Percentiles rank a stretch among this genome's conserved stretches.
Conservation (phyloP, 2,888 invertebrate species). For the Thymelicus acteon region DNA sequence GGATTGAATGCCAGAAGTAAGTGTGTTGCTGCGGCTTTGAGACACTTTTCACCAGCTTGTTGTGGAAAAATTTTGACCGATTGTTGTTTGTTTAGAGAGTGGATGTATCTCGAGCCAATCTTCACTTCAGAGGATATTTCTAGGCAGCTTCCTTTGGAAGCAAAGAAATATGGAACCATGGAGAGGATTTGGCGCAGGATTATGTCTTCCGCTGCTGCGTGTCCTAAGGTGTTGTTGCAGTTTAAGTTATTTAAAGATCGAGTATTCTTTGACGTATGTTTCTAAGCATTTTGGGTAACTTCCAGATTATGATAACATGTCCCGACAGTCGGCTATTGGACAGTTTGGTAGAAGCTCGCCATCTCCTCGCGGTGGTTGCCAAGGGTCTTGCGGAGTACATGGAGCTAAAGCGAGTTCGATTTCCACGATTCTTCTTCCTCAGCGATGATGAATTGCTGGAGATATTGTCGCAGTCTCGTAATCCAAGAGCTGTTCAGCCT, state of each 20-base stretch:
- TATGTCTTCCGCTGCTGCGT: slow-evolving; percentile 88
- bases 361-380: slow-evolving; percentile 88
- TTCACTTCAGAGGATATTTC: slow-evolving; percentile 93
- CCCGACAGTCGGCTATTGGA: slow-evolving; percentile 88
- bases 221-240: slow-evolving; percentile 84
- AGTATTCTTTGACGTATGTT: not conserved
- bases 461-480: slow-evolving; percentile 91
- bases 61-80: not conserved
- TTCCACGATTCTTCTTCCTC: slow-evolving; percentile 91
- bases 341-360: slow-evolving; percentile 88
- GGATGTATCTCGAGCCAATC: slow-evolving; percentile 94
- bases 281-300: not conserved
- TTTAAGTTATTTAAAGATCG: no score
- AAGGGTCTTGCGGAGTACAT: slow-evolving; percentile 91
- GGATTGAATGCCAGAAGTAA: slow-evolving; percentile 90
- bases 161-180: slow-evolving; percentile 91
- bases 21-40: not conserved
- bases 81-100: slow-evolving; percentile 79
- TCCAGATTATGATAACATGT: slow-evolving; percentile 86
- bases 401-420: slow-evolving; percentile 89
- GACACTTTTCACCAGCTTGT: no score
- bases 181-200: slow-evolving; percentile 92
- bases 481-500: slow-evolving; percentile 91
- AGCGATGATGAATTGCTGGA: slow-evolving; percentile 93
- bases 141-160: slow-evolving; percentile 90